Conservation (phyloP, 2,888 invertebrate genomes). For the Conops quadrifasciatus region DNA sequence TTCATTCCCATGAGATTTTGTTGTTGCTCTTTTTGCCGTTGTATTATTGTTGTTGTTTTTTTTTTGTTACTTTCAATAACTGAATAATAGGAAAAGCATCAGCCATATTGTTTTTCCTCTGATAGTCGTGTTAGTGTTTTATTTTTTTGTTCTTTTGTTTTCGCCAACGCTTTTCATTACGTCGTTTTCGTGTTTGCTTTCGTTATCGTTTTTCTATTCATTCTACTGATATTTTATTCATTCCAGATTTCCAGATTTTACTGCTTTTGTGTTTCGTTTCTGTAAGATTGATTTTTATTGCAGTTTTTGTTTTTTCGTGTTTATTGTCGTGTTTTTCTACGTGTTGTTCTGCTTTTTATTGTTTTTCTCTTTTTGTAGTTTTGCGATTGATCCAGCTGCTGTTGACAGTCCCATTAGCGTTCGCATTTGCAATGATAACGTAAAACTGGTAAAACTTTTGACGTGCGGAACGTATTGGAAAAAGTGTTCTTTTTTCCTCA, state of each 20-base stretch:
- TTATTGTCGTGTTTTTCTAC: not conserved
- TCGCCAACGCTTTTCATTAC: not conserved
- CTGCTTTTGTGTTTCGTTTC: not conserved
- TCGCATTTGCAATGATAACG: not conserved
- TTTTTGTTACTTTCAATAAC: too few species aligned
- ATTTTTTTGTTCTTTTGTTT: not conserved
- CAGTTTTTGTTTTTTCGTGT: not conserved
- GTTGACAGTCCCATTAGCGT: constrained; percentile 11
- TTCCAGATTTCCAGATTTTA: not conserved
- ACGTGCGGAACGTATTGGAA: too few species aligned
- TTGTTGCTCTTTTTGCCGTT: too few species aligned
- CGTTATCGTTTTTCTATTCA: not conserved
- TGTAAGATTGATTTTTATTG: not conserved
- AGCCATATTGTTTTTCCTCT: too few species aligned
- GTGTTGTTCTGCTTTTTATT: not conserved
- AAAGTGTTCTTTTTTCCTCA: not conserved
- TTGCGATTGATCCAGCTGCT: not conserved
- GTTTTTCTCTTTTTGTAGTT: not conserved
- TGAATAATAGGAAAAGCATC: too few species aligned
- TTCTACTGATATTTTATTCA: not conserved
- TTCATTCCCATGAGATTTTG: too few species aligned
- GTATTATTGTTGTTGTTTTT: too few species aligned
- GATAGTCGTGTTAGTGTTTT: not conserved
- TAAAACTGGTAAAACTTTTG: too few species aligned
- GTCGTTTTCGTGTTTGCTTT: not conserved